Evolutionary conservation across 2,797 vertebrate genomes (phyloP).

Genomic region (Channa striata): DNA sequence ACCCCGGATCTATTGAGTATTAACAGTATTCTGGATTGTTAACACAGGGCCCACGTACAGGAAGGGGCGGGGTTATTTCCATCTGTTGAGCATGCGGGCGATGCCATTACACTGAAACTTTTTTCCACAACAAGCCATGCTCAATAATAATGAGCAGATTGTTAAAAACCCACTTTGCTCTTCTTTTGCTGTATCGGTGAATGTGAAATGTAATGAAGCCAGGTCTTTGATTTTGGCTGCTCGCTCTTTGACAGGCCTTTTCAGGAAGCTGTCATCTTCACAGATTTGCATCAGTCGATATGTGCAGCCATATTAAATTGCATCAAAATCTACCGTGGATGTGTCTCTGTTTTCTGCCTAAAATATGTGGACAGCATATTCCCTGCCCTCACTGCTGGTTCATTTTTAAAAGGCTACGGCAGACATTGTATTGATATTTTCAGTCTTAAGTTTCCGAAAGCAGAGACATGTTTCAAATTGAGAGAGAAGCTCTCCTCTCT

Average conservation of each 20-base stretch:
- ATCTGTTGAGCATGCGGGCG: no score
- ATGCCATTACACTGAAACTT: no score
- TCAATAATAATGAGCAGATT: no score
- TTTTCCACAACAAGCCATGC: no score
- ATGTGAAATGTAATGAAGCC: neutral
- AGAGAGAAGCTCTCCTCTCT: no score
- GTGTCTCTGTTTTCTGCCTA: slow-evolving; percentile 28
- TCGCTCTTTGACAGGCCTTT: slow-evolving; percentile 8
- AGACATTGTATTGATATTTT: slow-evolving; percentile 34
- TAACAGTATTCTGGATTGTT: no score
- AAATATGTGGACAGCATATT: slow-evolving; percentile 21
- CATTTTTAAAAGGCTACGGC: slow-evolving; percentile 10
- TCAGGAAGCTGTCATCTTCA: slow-evolving; percentile 3
- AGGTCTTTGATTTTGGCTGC: neutral
- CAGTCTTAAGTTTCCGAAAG: slow-evolving; percentile 9
- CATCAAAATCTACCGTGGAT: slow-evolving; percentile 22
- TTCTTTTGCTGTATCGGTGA: no score
- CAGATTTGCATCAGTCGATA: slow-evolving; percentile 9
- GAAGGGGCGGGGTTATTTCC: no score
- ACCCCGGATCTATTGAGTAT: no score
- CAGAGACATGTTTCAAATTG: slow-evolving; percentile 33
- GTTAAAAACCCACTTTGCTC: no score
- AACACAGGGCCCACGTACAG: no score
- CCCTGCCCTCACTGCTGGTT: neutral
- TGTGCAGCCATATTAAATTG: slow-evolving; percentile 27